Percentiles rank a stretch among this genome's conserved stretches.
phyloP scores from a whole-genome alignment of 2,113 vertebrate genomes.

The Collichthys lucidus region DNA sequence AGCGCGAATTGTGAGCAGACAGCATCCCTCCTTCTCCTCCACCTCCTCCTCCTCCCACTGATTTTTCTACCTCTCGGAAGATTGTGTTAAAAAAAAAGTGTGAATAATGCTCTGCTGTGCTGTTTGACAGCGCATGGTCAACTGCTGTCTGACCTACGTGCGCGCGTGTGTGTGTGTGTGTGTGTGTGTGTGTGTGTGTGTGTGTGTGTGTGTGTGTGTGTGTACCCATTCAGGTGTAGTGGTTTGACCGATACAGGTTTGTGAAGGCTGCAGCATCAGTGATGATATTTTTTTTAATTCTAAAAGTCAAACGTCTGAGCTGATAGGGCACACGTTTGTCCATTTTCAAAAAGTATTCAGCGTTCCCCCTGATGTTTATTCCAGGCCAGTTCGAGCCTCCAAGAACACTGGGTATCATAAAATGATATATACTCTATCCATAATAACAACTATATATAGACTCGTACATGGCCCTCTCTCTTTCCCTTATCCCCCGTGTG shows the following conservation, averaged over 20 bases:
- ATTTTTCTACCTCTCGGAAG: slow-evolving; percentile 26
- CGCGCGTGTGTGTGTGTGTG: no score
- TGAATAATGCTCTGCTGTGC: slow-evolving; percentile 48
- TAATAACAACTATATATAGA: not conserved
- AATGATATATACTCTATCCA: not conserved
- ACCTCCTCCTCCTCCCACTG: slow-evolving; percentile 6
- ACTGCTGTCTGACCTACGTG: slow-evolving; percentile 26
- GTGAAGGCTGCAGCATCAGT: not conserved
- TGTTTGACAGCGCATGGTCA: slow-evolving; percentile 36
- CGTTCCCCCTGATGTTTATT: not conserved
- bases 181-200: not conserved
- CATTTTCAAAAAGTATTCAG: not conserved
- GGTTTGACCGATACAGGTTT: not conserved
- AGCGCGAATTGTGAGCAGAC: slow-evolving; percentile 39
- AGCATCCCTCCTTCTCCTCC: not conserved
- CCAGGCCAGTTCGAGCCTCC: not conserved
- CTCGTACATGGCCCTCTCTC: not conserved
- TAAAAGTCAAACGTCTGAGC: not conserved
- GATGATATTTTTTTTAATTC: not conserved
- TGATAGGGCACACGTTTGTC: not conserved
- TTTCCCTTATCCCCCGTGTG: not conserved
- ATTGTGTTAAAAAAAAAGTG: slow-evolving; percentile 37
- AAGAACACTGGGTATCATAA: not conserved
- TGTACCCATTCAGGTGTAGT: not conserved
- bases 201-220: not conserved